These are phyloP conservation scores for Karalla daura DNA, from an alignment of 2,797 vertebrate species.

Conservation along the genomic window DNA sequence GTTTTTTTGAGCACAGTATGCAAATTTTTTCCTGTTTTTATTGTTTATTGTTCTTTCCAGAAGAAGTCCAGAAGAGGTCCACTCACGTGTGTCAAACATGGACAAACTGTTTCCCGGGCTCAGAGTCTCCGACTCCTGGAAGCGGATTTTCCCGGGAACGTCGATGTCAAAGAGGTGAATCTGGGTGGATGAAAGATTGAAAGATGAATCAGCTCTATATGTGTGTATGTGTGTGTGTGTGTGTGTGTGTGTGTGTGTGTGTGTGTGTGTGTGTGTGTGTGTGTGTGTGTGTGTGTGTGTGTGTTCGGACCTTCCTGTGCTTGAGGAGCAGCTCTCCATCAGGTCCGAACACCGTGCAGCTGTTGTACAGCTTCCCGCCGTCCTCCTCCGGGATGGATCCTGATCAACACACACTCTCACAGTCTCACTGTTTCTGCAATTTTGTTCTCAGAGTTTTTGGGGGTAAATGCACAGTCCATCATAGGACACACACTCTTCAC, in stretches of 20 bases:
- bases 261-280: too few relatives aligned
- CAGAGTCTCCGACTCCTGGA: slow-evolving; percentile 95
- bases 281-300: too few relatives aligned
- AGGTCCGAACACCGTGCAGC: slow-evolving; percentile 92
- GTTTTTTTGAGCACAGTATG: too few relatives aligned
- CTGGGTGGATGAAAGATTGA: slow-evolving; percentile 68
- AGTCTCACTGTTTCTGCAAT: neutral
- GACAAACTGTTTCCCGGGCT: slow-evolving; percentile 91
- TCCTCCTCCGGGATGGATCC: slow-evolving; percentile 97
- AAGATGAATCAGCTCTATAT: too few relatives aligned
- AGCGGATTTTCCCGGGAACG: slow-evolving; percentile 94
- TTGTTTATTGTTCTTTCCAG: too few relatives aligned
- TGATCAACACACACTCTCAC: slow-evolving; percentile 55
- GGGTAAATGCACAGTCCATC: too few relatives aligned
- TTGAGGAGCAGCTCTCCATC: slow-evolving; percentile 91
- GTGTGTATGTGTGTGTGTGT: too few relatives aligned
- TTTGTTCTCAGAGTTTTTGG: neutral
- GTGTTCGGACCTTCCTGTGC: slow-evolving; percentile 94
- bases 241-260: too few relatives aligned
- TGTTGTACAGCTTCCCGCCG: slow-evolving; percentile 92
- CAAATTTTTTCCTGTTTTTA: too few relatives aligned
- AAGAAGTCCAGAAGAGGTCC: neutral
- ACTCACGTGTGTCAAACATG: slow-evolving; percentile 93
- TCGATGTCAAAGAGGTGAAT: slow-evolving; percentile 98
- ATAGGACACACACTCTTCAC: too few relatives aligned